phyloP scores from a whole-genome alignment of 2,888 invertebrate species.

The Philhelius pedissequus region DNA sequence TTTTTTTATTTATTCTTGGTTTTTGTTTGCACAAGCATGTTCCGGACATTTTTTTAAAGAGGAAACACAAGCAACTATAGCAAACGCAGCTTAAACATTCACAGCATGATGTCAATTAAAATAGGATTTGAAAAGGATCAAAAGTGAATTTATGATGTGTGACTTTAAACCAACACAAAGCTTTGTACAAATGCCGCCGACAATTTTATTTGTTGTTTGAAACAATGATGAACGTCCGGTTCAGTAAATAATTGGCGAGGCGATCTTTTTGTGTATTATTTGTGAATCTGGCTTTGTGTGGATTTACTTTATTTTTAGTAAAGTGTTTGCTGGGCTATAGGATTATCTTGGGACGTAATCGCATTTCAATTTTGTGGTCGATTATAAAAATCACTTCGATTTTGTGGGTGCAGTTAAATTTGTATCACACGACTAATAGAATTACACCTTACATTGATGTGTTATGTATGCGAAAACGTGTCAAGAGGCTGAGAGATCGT shows the following conservation, averaged over 20 bases:
- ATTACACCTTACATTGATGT: too few relatives aligned
- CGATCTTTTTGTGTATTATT: constrained; percentile 17
- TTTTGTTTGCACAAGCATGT: constrained; percentile 15
- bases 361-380: neutral
- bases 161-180: constrained; percentile 13
- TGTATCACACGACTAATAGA: too few relatives aligned
- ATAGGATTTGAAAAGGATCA: constrained; percentile 48
- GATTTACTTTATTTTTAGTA: neutral
- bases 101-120: constrained; percentile 59
- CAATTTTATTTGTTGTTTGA: constrained; percentile 21
- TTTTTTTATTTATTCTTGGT: neutral
- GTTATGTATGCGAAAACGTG: too few relatives aligned
- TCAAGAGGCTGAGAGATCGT: too few relatives aligned
- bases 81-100: constrained; percentile 50
- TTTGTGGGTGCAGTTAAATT: neutral
- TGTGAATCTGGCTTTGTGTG: neutral
- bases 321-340: neutral
- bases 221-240: constrained; percentile 51
- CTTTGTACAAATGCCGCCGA: constrained; percentile 47
- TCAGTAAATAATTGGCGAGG: neutral
- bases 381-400: neutral
- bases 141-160: constrained; percentile 56
- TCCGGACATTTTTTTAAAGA: neutral
- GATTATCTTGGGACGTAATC: neutral
- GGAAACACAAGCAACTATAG: constrained; percentile 32